Evolutionary conservation across 2,797 vertebrate genomes (phyloP).

Genomic region (Coilia nasus): DNA sequence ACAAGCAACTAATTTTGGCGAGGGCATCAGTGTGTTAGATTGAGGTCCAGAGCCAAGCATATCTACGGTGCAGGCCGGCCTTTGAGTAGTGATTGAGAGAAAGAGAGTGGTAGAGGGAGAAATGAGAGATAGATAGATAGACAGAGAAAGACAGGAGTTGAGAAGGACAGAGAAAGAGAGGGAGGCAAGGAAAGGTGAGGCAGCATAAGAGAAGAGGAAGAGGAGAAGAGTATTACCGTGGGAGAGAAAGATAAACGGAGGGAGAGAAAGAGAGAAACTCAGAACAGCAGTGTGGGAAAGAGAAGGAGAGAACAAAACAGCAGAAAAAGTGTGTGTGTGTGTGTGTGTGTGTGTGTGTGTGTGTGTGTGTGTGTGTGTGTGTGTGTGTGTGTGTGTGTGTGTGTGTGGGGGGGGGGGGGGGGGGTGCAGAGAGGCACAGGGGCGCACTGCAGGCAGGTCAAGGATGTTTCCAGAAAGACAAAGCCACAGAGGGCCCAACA

Average conservation of each 20-base stretch:
- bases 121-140: conserved; percentile 20
- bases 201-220: too few species aligned
- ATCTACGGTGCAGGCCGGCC: background rate
- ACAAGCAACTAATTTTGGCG: background rate
- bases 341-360: too few species aligned
- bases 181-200: too few species aligned
- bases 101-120: background rate
- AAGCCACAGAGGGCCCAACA: background rate
- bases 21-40: conserved; percentile 1
- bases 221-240: too few species aligned
- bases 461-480: background rate
- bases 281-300: conserved; percentile 16
- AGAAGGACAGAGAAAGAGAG: background rate
- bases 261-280: background rate
- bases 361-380: too few species aligned
- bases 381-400: too few species aligned
- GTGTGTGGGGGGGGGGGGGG: background rate
- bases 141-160: conserved; percentile 29
- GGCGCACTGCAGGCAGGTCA: conserved; percentile 2
- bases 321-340: too few species aligned
- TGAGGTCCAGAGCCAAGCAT: background rate
- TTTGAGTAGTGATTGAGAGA: background rate
- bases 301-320: background rate
- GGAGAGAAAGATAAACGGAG: background rate
- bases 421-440: background rate